Conservation (phyloP, 2,797 vertebrate species). For the Scyliorhinus canicula region DNA sequence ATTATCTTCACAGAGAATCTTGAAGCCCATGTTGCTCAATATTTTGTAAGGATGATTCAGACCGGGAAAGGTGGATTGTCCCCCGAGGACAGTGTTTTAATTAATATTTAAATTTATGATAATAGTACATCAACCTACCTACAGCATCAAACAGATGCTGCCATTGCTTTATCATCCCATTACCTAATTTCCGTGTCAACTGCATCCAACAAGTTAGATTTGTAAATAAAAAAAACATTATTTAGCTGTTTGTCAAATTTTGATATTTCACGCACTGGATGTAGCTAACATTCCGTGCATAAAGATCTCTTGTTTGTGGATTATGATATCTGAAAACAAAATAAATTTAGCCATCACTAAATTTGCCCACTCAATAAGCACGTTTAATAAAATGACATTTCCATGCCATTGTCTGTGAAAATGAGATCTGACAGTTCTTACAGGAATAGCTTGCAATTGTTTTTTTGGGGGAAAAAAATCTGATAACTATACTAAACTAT, state of each 20-base stretch:
- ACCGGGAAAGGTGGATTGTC: constrained; percentile 34
- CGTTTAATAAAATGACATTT: constrained; percentile 9
- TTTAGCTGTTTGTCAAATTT: not conserved
- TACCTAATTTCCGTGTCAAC: constrained; percentile 34
- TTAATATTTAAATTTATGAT: constrained; percentile 39
- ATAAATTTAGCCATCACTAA: not conserved
- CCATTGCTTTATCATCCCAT: not conserved
- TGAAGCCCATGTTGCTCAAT: constrained; percentile 36
- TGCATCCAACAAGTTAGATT: not conserved
- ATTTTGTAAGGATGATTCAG: constrained; percentile 39
- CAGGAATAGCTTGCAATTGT: not conserved
- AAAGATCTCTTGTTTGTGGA: not conserved
- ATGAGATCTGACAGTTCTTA: not conserved
- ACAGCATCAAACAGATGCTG: constrained; percentile 35
- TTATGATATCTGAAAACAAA: not conserved
- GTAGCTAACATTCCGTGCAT: not conserved
- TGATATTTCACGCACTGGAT: constrained; percentile 7
- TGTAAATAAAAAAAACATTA: not conserved
- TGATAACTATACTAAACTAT: not conserved
- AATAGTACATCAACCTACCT: constrained; percentile 34
- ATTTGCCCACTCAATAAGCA: not conserved
- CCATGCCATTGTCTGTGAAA: not conserved
- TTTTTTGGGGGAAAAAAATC: not conserved
- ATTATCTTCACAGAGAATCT: constrained; percentile 34
- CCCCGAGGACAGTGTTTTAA: constrained; percentile 28